phyloP scores from a whole-genome alignment of 2,113 vertebrate species.

The Ramphastos sulfuratus region DNA sequence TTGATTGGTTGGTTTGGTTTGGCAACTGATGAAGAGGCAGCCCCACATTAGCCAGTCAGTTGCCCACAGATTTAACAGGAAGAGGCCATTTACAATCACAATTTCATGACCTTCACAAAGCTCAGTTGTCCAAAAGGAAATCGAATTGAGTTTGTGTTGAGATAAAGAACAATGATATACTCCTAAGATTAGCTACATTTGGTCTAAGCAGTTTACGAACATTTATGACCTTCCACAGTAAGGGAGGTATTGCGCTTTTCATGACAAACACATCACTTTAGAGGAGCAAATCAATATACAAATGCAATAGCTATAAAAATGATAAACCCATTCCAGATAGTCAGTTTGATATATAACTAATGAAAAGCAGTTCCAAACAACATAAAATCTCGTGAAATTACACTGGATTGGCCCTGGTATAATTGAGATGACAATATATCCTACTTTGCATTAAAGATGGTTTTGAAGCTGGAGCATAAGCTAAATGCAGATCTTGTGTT shows the following conservation, averaged over 20 bases:
- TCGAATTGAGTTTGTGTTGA: background rate
- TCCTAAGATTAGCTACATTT: background rate
- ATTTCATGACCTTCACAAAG: background rate
- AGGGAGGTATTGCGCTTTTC: background rate
- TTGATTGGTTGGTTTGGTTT: background rate
- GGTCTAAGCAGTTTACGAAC: background rate
- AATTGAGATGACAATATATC: background rate
- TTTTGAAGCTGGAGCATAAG: background rate
- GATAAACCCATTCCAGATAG: background rate
- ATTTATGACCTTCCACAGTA: background rate
- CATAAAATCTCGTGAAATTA: background rate
- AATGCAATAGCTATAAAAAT: background rate
- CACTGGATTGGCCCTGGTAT: background rate
- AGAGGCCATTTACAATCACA: background rate
- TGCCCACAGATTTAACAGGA: background rate
- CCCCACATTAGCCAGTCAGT: background rate
- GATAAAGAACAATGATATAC: background rate
- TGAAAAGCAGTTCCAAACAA: background rate
- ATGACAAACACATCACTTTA: background rate
- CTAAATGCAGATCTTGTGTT: background rate
- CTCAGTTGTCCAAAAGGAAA: background rate
- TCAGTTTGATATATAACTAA: background rate
- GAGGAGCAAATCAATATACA: background rate
- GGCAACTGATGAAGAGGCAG: background rate
- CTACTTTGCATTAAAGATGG: background rate